Percentiles rank a stretch among this genome's conserved stretches.
Conservation (phyloP, 2,797 vertebrate genomes). For the Sebastes itinus region DNA sequence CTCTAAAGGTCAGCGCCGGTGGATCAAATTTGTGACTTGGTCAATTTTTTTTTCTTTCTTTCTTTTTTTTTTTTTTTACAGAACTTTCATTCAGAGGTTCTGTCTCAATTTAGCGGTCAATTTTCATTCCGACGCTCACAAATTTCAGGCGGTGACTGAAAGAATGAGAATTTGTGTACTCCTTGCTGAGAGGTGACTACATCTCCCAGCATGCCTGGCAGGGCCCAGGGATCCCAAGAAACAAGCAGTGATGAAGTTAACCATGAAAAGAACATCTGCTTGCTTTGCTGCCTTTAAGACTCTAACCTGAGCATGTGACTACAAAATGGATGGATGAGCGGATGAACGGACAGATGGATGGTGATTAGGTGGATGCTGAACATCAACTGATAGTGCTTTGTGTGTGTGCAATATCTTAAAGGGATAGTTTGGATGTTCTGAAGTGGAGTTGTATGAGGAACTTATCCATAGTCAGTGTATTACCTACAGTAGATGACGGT, state of each 20-base stretch:
- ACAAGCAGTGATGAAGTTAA: neutral
- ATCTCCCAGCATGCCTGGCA: neutral
- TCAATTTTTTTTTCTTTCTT: neutral
- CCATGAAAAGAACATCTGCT: constrained; percentile 1
- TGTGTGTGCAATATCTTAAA: neutral
- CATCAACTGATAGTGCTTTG: neutral
- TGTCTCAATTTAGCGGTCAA: constrained; percentile 27
- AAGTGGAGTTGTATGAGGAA: too few species aligned
- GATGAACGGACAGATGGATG: too few species aligned
- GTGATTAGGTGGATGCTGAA: neutral
- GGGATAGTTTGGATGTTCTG: too few species aligned
- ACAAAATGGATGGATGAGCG: too few species aligned
- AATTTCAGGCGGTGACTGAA: neutral
- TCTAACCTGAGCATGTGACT: neutral
- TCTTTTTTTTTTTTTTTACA: neutral
- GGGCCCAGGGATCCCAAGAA: neutral
- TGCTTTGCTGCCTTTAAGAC: neutral
- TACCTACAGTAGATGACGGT: too few species aligned
- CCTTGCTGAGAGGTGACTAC: neutral
- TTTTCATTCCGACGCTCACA: constrained; percentile 3
- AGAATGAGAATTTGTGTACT: neutral
- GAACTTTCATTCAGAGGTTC: constrained; percentile 3
- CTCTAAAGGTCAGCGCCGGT: constrained; percentile 49
- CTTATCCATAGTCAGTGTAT: too few species aligned
- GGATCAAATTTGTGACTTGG: constrained; percentile 29